A percentile compares a stretch with the other conserved stretches of the same genome.
These are phyloP conservation scores for Phania funesta DNA, from an alignment of 2,888 invertebrate species.

Conservation along the genomic window DNA sequence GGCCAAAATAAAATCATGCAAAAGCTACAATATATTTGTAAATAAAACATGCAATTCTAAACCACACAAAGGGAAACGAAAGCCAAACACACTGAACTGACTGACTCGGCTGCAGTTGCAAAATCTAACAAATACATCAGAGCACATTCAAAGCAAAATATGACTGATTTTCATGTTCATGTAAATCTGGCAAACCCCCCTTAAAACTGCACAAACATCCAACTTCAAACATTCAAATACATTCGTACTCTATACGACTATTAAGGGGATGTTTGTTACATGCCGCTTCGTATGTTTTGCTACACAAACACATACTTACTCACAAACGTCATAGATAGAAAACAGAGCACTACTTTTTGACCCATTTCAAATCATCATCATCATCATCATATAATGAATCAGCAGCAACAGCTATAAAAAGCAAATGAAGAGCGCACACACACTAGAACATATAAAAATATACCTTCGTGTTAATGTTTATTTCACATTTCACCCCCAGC, in stretches of 20 bases:
- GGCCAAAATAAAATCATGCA: too few species aligned
- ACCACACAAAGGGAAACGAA: neutral
- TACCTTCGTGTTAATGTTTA: conserved; percentile 38
- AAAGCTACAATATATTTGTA: neutral
- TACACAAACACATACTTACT: neutral
- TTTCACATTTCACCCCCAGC: neutral
- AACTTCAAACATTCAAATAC: neutral
- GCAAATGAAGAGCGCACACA: neutral
- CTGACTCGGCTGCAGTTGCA: neutral
- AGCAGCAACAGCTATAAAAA: conserved; percentile 6
- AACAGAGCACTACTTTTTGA: conserved; percentile 57
- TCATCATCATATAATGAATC: conserved; percentile 18
- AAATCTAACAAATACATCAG: neutral
- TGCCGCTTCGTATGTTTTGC: neutral
- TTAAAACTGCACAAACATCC: neutral
- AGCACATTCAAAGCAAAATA: neutral
- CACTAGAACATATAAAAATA: neutral
- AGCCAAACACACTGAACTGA: neutral
- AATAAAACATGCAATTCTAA: neutral
- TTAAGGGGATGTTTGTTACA: neutral
- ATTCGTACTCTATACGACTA: neutral
- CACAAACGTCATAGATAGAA: neutral
- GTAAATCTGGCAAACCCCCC: neutral
- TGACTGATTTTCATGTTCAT: neutral
- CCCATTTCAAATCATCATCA: conserved; percentile 59